These are phyloP conservation scores for Galeruca laticollis DNA, from an alignment of 2,888 invertebrate species.

Conservation along the genomic window DNA sequence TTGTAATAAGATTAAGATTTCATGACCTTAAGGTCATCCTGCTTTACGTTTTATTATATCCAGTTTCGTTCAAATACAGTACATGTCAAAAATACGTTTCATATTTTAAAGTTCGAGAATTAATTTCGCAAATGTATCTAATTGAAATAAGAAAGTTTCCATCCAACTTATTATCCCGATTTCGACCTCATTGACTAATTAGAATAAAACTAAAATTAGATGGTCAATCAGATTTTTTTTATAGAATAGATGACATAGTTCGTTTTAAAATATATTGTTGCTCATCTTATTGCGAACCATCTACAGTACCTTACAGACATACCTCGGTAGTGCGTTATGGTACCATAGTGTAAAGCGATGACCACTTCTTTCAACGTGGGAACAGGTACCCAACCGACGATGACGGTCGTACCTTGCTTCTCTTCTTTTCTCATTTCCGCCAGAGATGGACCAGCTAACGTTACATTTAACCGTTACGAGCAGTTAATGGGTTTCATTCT, in stretches of 20 bases:
- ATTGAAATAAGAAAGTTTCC: no score
- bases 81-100: no score
- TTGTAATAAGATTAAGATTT: slow-evolving; percentile 7
- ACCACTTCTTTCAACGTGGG: slow-evolving; percentile 50
- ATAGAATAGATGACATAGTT: neutral
- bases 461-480: neutral
- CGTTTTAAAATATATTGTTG: no score
- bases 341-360: slow-evolving; percentile 33
- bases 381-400: slow-evolving; percentile 48
- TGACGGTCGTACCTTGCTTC: slow-evolving; percentile 15
- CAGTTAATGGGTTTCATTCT: neutral
- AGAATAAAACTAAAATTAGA: no score
- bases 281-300: no score
- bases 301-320: slow-evolving; percentile 2
- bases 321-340: slow-evolving; percentile 33
- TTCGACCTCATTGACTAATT: no score
- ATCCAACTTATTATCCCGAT: no score
- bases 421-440: slow-evolving; percentile 34
- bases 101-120: no score
- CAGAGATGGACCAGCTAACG: slow-evolving; percentile 8
- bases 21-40: neutral
- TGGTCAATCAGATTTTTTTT: no score
- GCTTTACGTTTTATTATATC: neutral
- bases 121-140: no score
- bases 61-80: neutral